Evolutionary conservation across 2,888 invertebrate genomes (phyloP).

Genomic region (Rhorus exstirpatorius): DNA sequence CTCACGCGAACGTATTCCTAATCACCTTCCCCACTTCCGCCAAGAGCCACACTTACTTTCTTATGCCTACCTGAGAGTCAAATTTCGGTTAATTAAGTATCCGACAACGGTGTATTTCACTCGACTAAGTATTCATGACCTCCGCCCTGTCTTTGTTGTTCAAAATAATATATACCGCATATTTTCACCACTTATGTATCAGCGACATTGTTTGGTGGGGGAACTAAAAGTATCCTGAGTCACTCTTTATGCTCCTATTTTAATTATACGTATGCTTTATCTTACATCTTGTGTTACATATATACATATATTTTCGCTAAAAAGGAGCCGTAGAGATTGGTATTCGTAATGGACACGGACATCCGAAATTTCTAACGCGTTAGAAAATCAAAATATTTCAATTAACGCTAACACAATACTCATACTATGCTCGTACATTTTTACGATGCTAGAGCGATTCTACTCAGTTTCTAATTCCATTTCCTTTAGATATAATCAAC

Average conservation of each 20-base stretch:
- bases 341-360: background rate
- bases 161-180: background rate
- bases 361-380: background rate
- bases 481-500: too few species aligned
- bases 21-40: constrained; percentile 31
- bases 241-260: background rate
- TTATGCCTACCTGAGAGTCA: constrained; percentile 2
- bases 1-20: constrained; percentile 10
- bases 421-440: too few species aligned
- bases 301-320: background rate
- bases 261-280: background rate
- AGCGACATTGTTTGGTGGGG: background rate
- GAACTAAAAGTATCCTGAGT: background rate
- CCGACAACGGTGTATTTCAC: constrained; percentile 22
- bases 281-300: background rate
- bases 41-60: constrained; percentile 40
- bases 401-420: background rate
- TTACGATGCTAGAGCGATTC: too few species aligned
- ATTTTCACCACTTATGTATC: background rate
- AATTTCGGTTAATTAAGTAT: constrained; percentile 28
- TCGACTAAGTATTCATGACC: constrained; percentile 19
- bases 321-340: background rate
- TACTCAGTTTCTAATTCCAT: too few species aligned
- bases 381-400: background rate
- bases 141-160: background rate